phyloP scores from a whole-genome alignment of 2,113 vertebrate species.

The Dipodomys stephensi region DNA sequence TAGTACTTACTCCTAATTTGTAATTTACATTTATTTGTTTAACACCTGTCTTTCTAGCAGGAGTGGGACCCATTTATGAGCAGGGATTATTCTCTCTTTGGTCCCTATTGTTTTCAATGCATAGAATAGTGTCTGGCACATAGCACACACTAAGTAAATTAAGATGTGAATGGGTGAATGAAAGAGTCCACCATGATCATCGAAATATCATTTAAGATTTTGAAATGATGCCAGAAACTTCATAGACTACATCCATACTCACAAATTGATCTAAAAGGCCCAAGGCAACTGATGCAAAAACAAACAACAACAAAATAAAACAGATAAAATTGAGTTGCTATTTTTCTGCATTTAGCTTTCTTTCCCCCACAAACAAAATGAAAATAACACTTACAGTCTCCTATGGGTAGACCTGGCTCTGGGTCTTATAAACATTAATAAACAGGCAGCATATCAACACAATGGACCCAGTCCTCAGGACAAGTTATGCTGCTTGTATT shows the following conservation, averaged over 20 bases:
- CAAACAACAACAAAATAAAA: not conserved
- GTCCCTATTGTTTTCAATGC: not conserved
- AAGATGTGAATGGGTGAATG: not conserved
- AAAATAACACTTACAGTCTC: not conserved
- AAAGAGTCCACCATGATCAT: not conserved
- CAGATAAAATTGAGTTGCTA: not conserved
- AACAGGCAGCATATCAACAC: not conserved
- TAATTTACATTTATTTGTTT: not conserved
- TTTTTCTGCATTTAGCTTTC: not conserved
- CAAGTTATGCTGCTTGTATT: not conserved
- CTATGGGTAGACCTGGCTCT: not conserved
- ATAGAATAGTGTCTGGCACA: not conserved
- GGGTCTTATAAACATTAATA: not conserved
- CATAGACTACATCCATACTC: not conserved
- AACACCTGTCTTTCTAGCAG: not conserved
- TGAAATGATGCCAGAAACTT: not conserved
- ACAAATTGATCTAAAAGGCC: not conserved
- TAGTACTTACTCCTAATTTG: not conserved
- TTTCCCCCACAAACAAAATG: not conserved
- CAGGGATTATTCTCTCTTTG: not conserved
- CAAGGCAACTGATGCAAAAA: not conserved
- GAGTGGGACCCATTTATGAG: not conserved
- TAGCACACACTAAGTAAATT: not conserved
- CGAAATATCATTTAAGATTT: not conserved
- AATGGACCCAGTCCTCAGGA: not conserved